Percentiles rank a stretch among this genome's conserved stretches.
phyloP scores from a whole-genome alignment of 2,113 vertebrate genomes.

The Sinocyclocheilus anophthalmus region DNA sequence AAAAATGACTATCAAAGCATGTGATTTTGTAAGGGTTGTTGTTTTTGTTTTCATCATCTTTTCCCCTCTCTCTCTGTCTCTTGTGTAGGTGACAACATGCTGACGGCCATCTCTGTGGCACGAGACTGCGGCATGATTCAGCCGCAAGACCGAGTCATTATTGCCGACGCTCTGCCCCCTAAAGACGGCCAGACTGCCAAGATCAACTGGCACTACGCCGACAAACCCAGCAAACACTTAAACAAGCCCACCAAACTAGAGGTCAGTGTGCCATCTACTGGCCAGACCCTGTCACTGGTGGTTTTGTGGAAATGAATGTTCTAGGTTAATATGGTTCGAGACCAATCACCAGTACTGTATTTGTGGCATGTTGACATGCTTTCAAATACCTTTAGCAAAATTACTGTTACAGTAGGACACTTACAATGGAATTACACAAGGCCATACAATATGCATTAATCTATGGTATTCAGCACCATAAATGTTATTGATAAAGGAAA shows the following conservation, averaged over 20 bases:
- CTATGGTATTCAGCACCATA: not conserved
- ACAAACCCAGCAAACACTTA: conserved; percentile 77
- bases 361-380: not conserved
- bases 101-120: conserved; percentile 97
- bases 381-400: not conserved
- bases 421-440: not conserved
- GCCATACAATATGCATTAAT: not conserved
- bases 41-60: too few species aligned
- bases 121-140: conserved; percentile 98
- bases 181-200: conserved; percentile 91
- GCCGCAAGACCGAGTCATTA: conserved; percentile 91
- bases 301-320: not conserved
- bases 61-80: not conserved
- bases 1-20: too few species aligned
- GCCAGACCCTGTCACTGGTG: not conserved
- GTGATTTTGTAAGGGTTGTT: too few species aligned
- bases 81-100: conserved; percentile 91
- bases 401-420: not conserved
- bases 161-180: conserved; percentile 91
- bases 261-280: conserved; percentile 71
- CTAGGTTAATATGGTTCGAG: too few species aligned
- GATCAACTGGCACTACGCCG: conserved; percentile 95
- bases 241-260: conserved; percentile 76
- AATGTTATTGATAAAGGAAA: too few species aligned
- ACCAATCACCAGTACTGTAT: too few species aligned